A percentile compares a stretch with the other conserved stretches of the same genome.
phyloP scores from a whole-genome alignment of 2,113 vertebrate genomes.

The Hiodon alosoides region DNA sequence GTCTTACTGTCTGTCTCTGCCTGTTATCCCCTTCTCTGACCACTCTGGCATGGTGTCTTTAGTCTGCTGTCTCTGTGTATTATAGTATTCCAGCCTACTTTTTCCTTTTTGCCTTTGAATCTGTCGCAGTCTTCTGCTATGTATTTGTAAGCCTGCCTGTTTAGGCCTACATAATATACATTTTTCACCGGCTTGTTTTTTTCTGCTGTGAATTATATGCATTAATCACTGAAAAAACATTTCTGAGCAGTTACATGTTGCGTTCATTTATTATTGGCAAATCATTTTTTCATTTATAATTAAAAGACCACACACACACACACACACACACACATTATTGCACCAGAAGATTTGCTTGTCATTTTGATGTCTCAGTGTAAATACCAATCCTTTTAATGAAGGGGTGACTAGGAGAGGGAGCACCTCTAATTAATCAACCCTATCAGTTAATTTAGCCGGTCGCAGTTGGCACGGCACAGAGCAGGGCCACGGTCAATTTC shows the following conservation, averaged over 20 bases:
- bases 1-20: not conserved
- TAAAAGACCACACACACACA: not conserved
- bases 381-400: slow-evolving; percentile 5
- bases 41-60: not conserved
- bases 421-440: slow-evolving; percentile 14
- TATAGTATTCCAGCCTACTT: not conserved
- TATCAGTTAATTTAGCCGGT: slow-evolving; percentile 25
- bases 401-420: not conserved
- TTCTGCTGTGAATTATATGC: not conserved
- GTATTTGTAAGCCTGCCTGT: too few species aligned
- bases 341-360: not conserved
- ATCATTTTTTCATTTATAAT: not conserved
- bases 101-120: not conserved
- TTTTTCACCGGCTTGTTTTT: not conserved
- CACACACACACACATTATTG: not conserved
- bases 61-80: not conserved
- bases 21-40: not conserved
- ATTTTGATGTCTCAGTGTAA: not conserved
- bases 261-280: not conserved
- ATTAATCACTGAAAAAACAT: slow-evolving; percentile 1
- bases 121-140: too few species aligned
- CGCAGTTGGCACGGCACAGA: not conserved
- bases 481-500: not conserved
- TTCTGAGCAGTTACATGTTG: not conserved
- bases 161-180: not conserved